Base-by-base conservation (phyloP, 2,888 invertebrate genomes). In the Hololepta plana region DNA sequence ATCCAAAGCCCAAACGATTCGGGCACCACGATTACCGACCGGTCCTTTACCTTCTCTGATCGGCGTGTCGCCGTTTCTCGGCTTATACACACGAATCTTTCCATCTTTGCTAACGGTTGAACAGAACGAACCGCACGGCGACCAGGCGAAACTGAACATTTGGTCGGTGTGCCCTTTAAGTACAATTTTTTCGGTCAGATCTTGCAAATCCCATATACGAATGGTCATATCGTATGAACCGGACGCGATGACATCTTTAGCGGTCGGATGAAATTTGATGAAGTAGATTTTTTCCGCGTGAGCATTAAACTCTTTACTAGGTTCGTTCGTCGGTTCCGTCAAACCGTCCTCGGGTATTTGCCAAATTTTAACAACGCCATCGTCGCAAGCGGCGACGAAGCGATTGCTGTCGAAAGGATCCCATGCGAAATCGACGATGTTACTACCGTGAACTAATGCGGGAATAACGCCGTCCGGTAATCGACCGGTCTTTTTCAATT, bases 131-230 rank as follows among this genome's bases (percentile, higher is more conserved):
- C 95, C 93, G 45, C 85, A 84, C 0, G 84, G 81, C 31, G 90
- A 90, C 95, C 93, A 96, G 3, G 85, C 79, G 39, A 88, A 62
- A 30, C 84, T 77, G 41, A 91, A 87, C 47, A 93, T 82, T 57
- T 87, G 87, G 43, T 88, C 87, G 0, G 72, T 70, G 41, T 87
- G 87, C 0, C 73, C 81, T 7, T 65, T 64, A 4, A 88, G 51
- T 2, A 66, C 62, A 33, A 81, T 67, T 35, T 67, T 66, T 30
- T 71, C 72, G 24, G 61, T 59, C 35, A 68, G 59, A 7, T 17
- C n/a, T 20, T 56, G 54, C 20, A 85, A 59, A 50, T 90, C 76
- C 91, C 91, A 93, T 20, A 93, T 62, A 48, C 80, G 77, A 22
- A 91, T 68, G 20, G 76, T 77, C 62, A 82, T 75, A 49, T 95